Base-by-base conservation (phyloP, 2,113 vertebrate genomes). In the Galemys pyrenaicus region DNA sequence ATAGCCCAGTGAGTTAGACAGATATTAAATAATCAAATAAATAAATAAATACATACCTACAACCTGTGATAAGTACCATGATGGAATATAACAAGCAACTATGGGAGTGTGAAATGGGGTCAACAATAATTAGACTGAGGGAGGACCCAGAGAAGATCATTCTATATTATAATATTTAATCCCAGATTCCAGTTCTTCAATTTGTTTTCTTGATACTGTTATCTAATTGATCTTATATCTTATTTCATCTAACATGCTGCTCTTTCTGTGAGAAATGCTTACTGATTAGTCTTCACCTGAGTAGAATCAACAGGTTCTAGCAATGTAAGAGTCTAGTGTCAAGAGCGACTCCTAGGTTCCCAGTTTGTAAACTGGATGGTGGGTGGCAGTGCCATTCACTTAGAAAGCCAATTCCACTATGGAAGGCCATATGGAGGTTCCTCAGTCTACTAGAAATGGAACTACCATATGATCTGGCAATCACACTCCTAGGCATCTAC, bases 21-120 rank as follows among this genome's bases (percentile, higher is more conserved):
- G 46, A 54, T 28, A 94, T 77, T 78, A 90, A 87, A 8, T 71
- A 85, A 85, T n/a, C 15, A 44, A 65, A 39, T 73, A 7, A 78
- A 64, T 58, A 86, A 41, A 28, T 68, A 84, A 20, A 28, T 64
- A 65, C n/a, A 28, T 64, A 60, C 26, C 30, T n/a, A 91, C 5
- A 77, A 73, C 30, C 90, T 87, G 17, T 64, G 17, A 44, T 37
- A 87, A 87, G 37, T n/a, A 2, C 15, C 65, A 26, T 75, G 5
- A 94, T 73, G 74, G 28, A 83, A 78, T 90, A 87, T 46, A 94
- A 78, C 22, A 91, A 73, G 51, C 26, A 83, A 87, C 15, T 80
- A 1, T 68, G 13, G 24, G 39, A 87, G 7, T 3, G 44, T 83
- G 20, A 87, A 80, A 80, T 19, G 3, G 5, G 3, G 3, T 82